These are phyloP conservation scores for Pterois miles DNA, from an alignment of 2,797 vertebrate genomes.

Conservation along the genomic window DNA sequence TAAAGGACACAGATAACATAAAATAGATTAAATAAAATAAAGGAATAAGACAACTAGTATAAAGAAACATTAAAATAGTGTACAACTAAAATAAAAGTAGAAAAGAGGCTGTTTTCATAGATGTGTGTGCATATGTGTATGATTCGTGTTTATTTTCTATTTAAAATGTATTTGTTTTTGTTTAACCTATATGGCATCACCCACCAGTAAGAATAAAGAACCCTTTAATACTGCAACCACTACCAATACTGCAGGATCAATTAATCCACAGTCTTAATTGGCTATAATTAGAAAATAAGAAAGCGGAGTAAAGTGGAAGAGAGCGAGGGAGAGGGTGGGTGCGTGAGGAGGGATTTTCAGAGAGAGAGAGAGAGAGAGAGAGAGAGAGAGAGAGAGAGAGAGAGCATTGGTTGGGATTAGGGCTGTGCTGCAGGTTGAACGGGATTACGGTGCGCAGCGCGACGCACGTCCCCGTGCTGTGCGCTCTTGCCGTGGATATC, in stretches of 20 bases:
- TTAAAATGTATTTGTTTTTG: neutral
- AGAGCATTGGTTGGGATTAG: conserved; percentile 63
- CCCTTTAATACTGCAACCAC: neutral
- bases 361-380: neutral
- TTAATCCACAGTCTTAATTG: neutral
- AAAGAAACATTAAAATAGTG: no score
- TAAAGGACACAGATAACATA: no score
- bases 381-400: neutral
- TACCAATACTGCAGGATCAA: neutral
- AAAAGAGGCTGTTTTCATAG: no score
- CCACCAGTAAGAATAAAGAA: neutral
- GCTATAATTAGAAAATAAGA: no score
- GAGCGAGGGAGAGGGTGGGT: neutral
- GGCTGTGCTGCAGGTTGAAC: conserved; percentile 10
- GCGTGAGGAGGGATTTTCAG: neutral
- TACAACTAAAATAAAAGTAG: no score
- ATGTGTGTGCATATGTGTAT: no score
- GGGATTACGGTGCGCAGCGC: conserved; percentile 55
- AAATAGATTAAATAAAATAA: no score
- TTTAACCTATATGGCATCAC: neutral
- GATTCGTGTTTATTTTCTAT: neutral
- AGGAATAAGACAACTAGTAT: no score
- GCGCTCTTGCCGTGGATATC: neutral
- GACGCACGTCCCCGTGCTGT: conserved; percentile 19
- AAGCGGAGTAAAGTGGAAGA: neutral